A percentile compares a stretch with the other conserved stretches of the same genome.
phyloP scores from a whole-genome alignment of 2,113 vertebrate genomes.

The Mola mola region DNA sequence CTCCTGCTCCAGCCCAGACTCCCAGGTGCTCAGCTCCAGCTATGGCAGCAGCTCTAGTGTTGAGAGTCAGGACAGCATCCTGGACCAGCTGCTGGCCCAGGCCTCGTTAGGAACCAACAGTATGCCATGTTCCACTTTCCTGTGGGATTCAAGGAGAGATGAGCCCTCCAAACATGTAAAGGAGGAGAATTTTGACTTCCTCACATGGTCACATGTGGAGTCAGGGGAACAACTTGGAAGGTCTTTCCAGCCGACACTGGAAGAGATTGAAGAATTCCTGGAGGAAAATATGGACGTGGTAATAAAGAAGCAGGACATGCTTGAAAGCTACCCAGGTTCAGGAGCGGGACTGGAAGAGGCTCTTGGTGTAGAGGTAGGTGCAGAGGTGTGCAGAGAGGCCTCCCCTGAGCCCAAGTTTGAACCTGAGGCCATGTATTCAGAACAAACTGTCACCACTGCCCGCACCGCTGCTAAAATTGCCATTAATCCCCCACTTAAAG shows the following conservation, averaged over 20 bases:
- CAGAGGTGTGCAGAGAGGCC: constrained; percentile 77
- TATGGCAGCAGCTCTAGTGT: constrained; percentile 83
- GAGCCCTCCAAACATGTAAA: constrained; percentile 77
- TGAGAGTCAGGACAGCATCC: constrained; percentile 89
- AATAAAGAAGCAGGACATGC: constrained; percentile 81
- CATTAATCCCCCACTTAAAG: constrained; percentile 19
- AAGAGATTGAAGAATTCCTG: constrained; percentile 96
- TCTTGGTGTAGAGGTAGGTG: constrained; percentile 80
- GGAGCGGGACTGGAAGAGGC: constrained; percentile 78
- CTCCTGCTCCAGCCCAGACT: constrained; percentile 93
- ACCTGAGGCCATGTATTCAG: constrained; percentile 73
- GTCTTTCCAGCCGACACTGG: constrained; percentile 92
- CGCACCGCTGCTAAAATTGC: constrained; percentile 76
- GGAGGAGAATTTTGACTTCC: constrained; percentile 87
- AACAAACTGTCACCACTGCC: constrained; percentile 77
- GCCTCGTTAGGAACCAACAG: constrained; percentile 83
- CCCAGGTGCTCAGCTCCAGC: constrained; percentile 89
- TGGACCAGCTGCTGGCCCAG: constrained; percentile 92
- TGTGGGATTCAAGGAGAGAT: constrained; percentile 84
- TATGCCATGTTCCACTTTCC: constrained; percentile 73
- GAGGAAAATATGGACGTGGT: constrained; percentile 94
- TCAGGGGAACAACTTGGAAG: constrained; percentile 81
- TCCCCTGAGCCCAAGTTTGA: constrained; percentile 42
- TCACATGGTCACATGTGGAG: constrained; percentile 81
- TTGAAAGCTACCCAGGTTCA: constrained; percentile 67